A percentile compares a stretch with the other conserved stretches of the same genome.
phyloP scores from a whole-genome alignment of 2,797 vertebrate genomes.

The Melanotaenia boesemani region DNA sequence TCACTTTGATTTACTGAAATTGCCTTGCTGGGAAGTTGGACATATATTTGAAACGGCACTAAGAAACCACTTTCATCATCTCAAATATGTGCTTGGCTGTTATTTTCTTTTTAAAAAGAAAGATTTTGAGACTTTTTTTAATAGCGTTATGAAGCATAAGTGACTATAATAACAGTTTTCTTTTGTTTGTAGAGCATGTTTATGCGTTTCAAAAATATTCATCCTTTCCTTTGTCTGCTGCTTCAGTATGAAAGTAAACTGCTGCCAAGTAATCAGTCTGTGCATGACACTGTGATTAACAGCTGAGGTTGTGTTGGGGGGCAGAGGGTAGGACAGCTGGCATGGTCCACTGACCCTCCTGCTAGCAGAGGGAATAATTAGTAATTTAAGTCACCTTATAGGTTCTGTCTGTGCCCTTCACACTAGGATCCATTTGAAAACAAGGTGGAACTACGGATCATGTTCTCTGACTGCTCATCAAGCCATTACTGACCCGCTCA shows the following conservation, averaged over 20 bases:
- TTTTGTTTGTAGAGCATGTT: neutral
- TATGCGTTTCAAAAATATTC: neutral
- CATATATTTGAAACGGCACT: constrained; percentile 75
- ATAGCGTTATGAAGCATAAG: neutral
- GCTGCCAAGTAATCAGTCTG: constrained; percentile 64
- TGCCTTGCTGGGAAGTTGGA: constrained; percentile 66
- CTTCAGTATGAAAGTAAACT: constrained; percentile 40
- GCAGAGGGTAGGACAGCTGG: constrained; percentile 66
- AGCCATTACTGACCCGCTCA: constrained; percentile 76
- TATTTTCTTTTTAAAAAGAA: constrained; percentile 19
- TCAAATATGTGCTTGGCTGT: constrained; percentile 32
- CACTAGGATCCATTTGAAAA: constrained; percentile 72
- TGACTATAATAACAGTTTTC: neutral
- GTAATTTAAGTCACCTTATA: constrained; percentile 73
- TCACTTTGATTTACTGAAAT: constrained; percentile 81
- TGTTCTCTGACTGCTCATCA: constrained; percentile 67
- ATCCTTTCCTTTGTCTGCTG: too few relatives aligned
- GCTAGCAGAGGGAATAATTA: constrained; percentile 75
- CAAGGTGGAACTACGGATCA: constrained; percentile 65
- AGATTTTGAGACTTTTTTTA: neutral
- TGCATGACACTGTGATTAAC: constrained; percentile 71
- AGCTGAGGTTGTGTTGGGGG: constrained; percentile 37
- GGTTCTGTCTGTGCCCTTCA: constrained; percentile 79
- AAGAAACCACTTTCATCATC: constrained; percentile 62
- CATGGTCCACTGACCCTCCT: constrained; percentile 59